phyloP scores from a whole-genome alignment of 2,888 invertebrate genomes.

The Drosophila aldrichi region DNA sequence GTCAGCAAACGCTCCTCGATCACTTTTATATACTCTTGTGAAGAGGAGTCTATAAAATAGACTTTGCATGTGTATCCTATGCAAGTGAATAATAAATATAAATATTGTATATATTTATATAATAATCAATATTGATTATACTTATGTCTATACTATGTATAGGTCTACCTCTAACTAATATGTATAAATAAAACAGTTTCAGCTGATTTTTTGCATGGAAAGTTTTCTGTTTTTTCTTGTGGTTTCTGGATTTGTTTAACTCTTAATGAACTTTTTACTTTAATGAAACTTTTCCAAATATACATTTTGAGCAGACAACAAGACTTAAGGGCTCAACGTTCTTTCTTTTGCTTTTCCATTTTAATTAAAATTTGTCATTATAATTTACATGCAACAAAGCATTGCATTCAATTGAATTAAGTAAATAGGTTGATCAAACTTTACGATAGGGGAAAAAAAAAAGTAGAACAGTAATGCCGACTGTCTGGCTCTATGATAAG shows the following conservation, averaged over 20 bases:
- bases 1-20: slow-evolving; percentile 16
- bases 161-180: not conserved
- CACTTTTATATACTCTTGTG: not conserved
- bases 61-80: not conserved
- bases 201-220: not conserved
- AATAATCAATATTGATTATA: too few relatives aligned
- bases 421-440: not conserved
- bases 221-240: not conserved
- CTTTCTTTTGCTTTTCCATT: not conserved
- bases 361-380: not conserved
- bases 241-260: not conserved
- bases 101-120: too few relatives aligned
- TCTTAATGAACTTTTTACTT: not conserved
- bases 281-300: not conserved
- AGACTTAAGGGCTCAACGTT: not conserved
- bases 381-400: not conserved
- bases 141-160: not conserved
- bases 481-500: not conserved
- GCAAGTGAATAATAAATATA: too few relatives aligned
- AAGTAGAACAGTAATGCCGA: not conserved
- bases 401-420: not conserved
- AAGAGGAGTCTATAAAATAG: not conserved
- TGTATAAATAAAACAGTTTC: not conserved
- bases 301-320: not conserved
- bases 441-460: not conserved